Evolutionary conservation across 2,113 vertebrate genomes (phyloP).

Genomic region (Sander vitreus): DNA sequence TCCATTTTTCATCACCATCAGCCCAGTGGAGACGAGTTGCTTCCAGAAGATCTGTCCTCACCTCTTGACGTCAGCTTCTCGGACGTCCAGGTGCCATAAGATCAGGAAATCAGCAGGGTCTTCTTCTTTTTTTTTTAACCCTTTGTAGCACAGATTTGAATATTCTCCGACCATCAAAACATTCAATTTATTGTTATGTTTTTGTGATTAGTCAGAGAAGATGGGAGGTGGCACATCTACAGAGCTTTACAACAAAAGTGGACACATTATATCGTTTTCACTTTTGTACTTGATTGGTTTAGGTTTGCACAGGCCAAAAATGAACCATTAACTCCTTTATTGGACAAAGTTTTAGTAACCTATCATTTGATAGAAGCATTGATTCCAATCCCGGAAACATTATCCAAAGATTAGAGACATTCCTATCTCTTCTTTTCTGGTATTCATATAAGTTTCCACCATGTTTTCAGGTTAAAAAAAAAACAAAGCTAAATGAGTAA

Average conservation of each 20-base stretch:
- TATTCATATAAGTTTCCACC: not conserved
- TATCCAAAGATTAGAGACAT: not conserved
- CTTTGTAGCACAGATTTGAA: conserved; percentile 5
- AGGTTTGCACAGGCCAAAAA: not conserved
- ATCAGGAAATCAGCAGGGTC: not conserved
- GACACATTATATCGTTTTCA: not conserved
- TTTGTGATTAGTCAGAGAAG: not conserved
- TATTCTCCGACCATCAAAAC: not conserved
- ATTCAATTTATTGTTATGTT: too few relatives aligned
- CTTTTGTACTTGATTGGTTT: not conserved
- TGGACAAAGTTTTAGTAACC: not conserved
- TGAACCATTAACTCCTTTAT: not conserved
- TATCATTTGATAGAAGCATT: not conserved
- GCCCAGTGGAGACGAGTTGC: conserved; percentile 47
- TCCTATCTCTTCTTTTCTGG: not conserved
- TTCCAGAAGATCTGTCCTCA: conserved; percentile 44
- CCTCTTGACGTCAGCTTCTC: not conserved
- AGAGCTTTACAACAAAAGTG: not conserved
- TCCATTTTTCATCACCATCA: conserved; percentile 36
- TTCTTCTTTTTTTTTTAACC: not conserved
- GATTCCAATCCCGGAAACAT: not conserved
- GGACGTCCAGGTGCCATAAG: not conserved
- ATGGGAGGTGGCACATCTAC: not conserved
- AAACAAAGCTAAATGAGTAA: not conserved
- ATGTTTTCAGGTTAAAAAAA: not conserved